Conservation (phyloP, 2,888 invertebrate species). For the Phymatocera aterrima region DNA sequence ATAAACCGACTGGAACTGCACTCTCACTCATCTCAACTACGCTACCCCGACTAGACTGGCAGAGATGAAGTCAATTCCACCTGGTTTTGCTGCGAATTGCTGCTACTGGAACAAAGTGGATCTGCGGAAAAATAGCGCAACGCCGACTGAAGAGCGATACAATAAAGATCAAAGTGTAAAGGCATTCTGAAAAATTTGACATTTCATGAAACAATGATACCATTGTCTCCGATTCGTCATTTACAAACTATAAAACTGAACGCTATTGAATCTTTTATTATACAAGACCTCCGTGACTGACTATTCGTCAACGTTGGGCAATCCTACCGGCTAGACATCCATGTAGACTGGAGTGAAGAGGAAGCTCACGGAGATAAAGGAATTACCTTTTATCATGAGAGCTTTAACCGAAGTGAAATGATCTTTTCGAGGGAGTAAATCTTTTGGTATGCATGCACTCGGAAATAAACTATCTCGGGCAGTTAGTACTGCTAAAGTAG, state of each 20-base stretch:
- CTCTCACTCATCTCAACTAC: not conserved
- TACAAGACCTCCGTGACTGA: not conserved
- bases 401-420: not conserved
- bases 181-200: not conserved
- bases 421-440: not conserved
- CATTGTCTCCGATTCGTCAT: not conserved
- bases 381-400: not conserved
- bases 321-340: too few relatives aligned
- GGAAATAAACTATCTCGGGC: constrained; percentile 24
- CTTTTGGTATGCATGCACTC: not conserved
- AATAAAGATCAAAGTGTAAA: constrained; percentile 32
- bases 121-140: constrained; percentile 24
- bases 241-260: not conserved
- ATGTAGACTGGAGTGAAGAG: too few relatives aligned
- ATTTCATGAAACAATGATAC: not conserved
- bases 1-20: not conserved
- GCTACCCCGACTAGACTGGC: not conserved
- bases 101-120: constrained; percentile 11
- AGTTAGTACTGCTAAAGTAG: constrained; percentile 26
- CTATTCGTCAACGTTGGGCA: not conserved
- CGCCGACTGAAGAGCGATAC: not conserved
- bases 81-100: constrained; percentile 5
- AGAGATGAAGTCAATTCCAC: constrained; percentile 10
- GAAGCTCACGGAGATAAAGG: too few relatives aligned
- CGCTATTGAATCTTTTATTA: not conserved